A percentile compares a stretch with the other conserved stretches of the same genome.
Conservation (phyloP, 92 coral and sea anemone species). For the Phenganax subtilis region DNA sequence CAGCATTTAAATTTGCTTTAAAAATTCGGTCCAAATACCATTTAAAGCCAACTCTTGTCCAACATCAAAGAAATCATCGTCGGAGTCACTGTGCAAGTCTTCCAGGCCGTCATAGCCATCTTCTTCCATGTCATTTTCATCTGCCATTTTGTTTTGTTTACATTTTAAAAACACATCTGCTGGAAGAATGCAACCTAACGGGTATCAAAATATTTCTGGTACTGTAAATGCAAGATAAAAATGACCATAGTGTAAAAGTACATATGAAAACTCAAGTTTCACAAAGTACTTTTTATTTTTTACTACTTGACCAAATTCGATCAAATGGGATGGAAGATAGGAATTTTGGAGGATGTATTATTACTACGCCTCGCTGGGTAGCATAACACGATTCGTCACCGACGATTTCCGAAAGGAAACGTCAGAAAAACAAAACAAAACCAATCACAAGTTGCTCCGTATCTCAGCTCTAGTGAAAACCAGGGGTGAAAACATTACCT, state of each 20-base stretch:
- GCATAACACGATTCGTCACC: neutral
- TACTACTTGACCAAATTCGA: too few species aligned
- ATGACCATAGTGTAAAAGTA: neutral
- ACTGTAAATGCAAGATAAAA: neutral
- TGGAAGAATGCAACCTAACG: neutral
- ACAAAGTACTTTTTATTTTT: too few species aligned
- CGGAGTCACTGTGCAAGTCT: conserved; percentile 55
- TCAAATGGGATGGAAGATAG: too few species aligned
- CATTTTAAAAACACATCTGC: conserved; percentile 38
- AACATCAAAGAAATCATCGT: conserved; percentile 31
- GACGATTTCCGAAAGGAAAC: neutral
- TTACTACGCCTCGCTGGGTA: neutral
- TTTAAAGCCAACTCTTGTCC: neutral
- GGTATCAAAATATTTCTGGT: neutral
- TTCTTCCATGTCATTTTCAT: conserved; percentile 70
- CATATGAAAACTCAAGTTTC: too few species aligned
- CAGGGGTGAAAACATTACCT: too few species aligned
- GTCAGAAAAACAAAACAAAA: conserved; percentile 2
- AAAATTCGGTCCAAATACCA: neutral
- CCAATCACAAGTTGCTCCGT: conserved; percentile 22
- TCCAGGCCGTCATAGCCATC: conserved; percentile 82
- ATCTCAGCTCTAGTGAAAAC: neutral
- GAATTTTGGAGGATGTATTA: too few species aligned
- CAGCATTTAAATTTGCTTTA: neutral
- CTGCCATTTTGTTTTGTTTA: conserved; percentile 73